Evolutionary conservation across 2,888 invertebrate genomes (phyloP).

Genomic region (Melanchra persicariae): DNA sequence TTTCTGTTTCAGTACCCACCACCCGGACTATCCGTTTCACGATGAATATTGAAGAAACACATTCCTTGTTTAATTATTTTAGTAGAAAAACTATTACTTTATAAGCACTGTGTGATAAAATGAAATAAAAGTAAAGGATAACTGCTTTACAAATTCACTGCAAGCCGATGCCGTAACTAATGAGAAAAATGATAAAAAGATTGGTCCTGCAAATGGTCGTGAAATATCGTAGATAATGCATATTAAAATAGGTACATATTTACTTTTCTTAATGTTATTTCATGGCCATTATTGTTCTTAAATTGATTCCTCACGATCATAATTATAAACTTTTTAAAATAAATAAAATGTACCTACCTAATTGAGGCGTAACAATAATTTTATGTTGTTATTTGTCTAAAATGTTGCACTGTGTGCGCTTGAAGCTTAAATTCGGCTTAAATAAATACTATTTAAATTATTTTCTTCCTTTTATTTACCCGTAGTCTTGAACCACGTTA

Average conservation of each 20-base stretch:
- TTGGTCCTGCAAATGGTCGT: not conserved
- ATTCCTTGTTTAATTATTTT: constrained; percentile 19
- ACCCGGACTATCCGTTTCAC: constrained; percentile 84
- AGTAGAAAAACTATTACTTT: not conserved
- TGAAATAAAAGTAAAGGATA: not conserved
- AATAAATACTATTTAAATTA: constrained; percentile 19
- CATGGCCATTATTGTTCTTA: not conserved
- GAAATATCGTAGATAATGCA: not conserved
- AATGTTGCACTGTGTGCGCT: not conserved
- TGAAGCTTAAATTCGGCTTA: not conserved
- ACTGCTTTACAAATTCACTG: not conserved
- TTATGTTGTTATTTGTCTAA: not conserved
- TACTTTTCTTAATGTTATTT: too few relatives aligned
- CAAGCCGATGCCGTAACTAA: not conserved
- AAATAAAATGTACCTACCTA: too few relatives aligned
- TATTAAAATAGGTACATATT: too few relatives aligned
- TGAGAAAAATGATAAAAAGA: not conserved
- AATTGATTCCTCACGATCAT: not conserved
- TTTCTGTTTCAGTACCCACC: constrained; percentile 80
- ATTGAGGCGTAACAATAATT: not conserved
- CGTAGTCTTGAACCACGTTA: not conserved
- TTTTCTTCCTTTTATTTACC: not conserved
- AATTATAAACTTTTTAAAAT: too few relatives aligned
- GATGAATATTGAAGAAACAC: constrained; percentile 75
- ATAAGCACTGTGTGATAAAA: constrained; percentile 4